Conservation (phyloP, 2,797 vertebrate species). For the Aphelocoma californica region DNA sequence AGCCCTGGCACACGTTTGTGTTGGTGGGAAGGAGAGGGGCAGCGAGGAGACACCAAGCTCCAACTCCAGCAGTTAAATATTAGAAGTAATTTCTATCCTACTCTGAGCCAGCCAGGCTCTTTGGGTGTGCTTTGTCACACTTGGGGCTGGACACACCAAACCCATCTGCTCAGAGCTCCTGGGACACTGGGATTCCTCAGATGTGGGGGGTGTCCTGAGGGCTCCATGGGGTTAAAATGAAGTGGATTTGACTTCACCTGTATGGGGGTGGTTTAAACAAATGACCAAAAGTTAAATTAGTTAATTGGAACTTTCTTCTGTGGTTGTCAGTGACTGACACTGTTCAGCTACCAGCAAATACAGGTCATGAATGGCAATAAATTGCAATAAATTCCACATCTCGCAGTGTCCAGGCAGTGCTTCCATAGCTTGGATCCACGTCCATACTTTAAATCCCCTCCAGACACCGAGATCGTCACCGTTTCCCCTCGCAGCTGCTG, state of each 20-base stretch:
- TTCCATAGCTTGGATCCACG: neutral
- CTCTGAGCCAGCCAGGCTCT: neutral
- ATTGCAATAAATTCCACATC: neutral
- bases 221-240: neutral
- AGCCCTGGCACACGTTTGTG: accelerated
- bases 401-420: accelerated
- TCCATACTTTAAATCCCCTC: neutral
- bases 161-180: neutral
- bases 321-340: neutral
- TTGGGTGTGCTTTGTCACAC: neutral
- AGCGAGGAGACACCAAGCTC: neutral
- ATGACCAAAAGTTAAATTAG: neutral
- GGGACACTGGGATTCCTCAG: accelerated
- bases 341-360: neutral
- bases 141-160: neutral
- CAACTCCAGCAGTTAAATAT: neutral
- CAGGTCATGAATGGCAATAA: neutral
- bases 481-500: neutral
- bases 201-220: neutral
- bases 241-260: neutral
- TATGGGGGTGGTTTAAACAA: neutral
- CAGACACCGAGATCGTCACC: accelerated
- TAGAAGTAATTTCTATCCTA: neutral
- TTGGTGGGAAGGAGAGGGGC: neutral
- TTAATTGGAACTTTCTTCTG: neutral